phyloP scores from a whole-genome alignment of 2,888 invertebrate species.

The Folsomia candida region DNA sequence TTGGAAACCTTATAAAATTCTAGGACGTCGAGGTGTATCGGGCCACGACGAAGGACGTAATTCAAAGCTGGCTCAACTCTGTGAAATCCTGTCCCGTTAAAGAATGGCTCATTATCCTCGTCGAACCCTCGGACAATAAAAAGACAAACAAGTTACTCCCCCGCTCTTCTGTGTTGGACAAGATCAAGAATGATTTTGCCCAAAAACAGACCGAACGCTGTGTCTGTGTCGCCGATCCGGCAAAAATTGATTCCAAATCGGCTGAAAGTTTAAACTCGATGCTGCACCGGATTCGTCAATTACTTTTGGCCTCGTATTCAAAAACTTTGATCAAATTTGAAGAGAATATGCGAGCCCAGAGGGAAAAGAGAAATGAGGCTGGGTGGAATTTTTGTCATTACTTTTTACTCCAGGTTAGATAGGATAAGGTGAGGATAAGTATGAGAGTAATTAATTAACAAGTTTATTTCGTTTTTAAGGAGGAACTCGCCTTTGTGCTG shows the following conservation, averaged over 20 bases:
- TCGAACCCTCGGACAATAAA: conserved; percentile 86
- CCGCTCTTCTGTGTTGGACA: conserved; percentile 88
- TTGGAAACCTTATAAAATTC: no score
- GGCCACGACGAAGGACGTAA: conserved; percentile 79
- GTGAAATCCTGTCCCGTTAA: conserved; percentile 71
- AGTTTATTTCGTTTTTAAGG: conserved; percentile 60
- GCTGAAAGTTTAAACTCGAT: conserved; percentile 87
- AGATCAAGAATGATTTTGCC: conserved; percentile 90
- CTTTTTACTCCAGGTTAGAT: conserved; percentile 78
- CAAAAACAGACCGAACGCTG: conserved; percentile 80
- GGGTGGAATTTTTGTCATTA: conserved; percentile 94
- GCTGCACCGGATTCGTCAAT: conserved; percentile 75
- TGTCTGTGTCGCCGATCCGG: conserved; percentile 85
- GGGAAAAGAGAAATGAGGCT: conserved; percentile 83
- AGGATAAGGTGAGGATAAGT: not conserved
- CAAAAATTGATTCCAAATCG: conserved; percentile 81
- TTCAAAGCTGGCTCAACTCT: conserved; percentile 81
- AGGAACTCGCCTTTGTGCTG: conserved; percentile 90
- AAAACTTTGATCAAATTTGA: conserved; percentile 81
- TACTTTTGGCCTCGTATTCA: conserved; percentile 82
- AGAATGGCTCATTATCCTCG: conserved; percentile 84
- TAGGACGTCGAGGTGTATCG: conserved; percentile 93
- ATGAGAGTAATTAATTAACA: not conserved
- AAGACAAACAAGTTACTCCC: conserved; percentile 88
- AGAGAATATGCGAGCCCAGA: conserved; percentile 81